These are phyloP conservation scores for Aelia acuminata DNA, from an alignment of 2,888 invertebrate genomes.

Conservation along the genomic window DNA sequence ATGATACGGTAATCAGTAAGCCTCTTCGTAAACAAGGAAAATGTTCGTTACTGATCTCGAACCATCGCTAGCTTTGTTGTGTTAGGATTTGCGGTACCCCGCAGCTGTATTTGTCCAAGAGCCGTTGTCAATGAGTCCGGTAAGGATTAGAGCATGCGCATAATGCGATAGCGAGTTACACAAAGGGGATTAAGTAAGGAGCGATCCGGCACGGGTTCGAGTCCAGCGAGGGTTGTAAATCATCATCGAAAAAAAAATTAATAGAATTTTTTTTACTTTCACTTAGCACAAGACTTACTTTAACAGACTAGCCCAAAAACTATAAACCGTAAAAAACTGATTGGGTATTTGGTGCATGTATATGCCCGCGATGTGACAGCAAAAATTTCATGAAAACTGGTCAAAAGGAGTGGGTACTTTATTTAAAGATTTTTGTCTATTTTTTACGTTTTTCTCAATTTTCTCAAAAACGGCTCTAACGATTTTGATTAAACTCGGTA, in stretches of 20 bases:
- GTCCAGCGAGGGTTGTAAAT: not conserved
- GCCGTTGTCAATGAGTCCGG: not conserved
- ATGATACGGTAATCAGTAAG: not conserved
- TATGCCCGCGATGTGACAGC: too few relatives aligned
- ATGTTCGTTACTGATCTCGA: not conserved
- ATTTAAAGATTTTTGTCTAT: too few relatives aligned
- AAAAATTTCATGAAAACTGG: too few relatives aligned
- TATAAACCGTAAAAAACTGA: too few relatives aligned
- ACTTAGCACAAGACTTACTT: not conserved
- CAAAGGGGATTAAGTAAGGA: not conserved
- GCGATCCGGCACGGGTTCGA: not conserved
- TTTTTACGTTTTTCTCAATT: too few relatives aligned
- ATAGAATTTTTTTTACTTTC: not conserved
- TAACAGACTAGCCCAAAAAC: too few relatives aligned
- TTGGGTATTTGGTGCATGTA: too few relatives aligned
- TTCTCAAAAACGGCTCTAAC: too few relatives aligned
- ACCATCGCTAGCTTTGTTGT: not conserved
- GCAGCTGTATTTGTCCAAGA: not conserved
- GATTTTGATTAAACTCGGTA: too few relatives aligned
- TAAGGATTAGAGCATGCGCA: slow-evolving; percentile 1
- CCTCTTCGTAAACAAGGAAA: not conserved
- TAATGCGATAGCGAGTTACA: slow-evolving; percentile 15
- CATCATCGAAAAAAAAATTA: not conserved
- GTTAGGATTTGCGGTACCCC: not conserved
- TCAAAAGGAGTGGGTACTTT: too few relatives aligned